Evolutionary conservation across 2,113 vertebrate species (phyloP).

Genomic region (Panthera tigris): DNA sequence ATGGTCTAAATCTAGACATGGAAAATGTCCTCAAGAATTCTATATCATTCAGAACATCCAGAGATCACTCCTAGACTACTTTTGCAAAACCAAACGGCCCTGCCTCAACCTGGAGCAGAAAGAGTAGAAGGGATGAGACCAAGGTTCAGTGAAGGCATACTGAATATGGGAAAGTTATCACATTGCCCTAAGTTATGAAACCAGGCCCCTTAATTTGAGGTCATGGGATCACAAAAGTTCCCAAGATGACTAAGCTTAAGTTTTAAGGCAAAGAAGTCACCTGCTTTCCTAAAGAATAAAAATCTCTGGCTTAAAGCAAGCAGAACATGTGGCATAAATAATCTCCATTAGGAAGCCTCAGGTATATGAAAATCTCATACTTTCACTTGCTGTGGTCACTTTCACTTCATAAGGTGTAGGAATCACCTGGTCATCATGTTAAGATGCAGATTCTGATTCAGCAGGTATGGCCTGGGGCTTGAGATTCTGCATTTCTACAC

Average conservation of each 20-base stretch:
- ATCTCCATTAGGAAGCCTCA: neutral
- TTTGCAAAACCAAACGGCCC: constrained; percentile 25
- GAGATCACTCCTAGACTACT: neutral
- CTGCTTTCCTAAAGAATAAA: neutral
- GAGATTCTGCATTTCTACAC: neutral
- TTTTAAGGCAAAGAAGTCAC: constrained; percentile 30
- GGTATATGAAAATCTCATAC: constrained; percentile 12
- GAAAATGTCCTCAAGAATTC: neutral
- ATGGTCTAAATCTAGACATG: constrained; percentile 34
- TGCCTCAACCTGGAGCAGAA: neutral
- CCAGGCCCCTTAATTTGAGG: neutral
- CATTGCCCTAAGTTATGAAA: constrained; percentile 40
- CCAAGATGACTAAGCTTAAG: neutral
- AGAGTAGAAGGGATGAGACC: neutral
- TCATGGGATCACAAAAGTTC: neutral
- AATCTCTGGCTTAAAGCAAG: neutral
- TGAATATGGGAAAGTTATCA: neutral
- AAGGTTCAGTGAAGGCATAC: neutral
- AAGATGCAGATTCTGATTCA: constrained; percentile 38
- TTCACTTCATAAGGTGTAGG: neutral
- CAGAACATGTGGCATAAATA: neutral
- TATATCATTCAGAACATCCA: neutral
- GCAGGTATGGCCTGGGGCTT: neutral
- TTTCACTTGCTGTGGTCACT: neutral
- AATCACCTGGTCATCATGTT: neutral